Evolutionary conservation across 2,888 invertebrate genomes (phyloP), one percentile per base, ranked within the genome.

Genomic region (Volucella inanis): DNA sequence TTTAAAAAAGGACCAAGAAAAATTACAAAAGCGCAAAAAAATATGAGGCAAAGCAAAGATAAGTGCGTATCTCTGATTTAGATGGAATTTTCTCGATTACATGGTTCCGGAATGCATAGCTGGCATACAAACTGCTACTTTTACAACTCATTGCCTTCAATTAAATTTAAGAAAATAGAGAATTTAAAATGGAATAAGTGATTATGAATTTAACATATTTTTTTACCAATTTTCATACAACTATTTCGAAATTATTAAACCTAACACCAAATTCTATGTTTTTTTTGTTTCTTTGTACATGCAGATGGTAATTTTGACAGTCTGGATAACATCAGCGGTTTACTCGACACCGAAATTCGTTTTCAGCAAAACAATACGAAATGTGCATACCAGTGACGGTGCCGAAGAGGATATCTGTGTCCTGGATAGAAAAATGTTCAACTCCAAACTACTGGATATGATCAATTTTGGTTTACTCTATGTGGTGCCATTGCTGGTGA

Each of bases 291-390:
- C 10, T 22, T 43, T 39, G 8, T n/a, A 6, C 70, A 91, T 92
- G 8, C 93, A 96, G 96, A 90, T 96, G 90, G 96, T 96, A 67
- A 96, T 97, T 88, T 92, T 95, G 18, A 93, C 94, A 2, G 97
- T 97, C 6, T 97, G 97, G 97, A 93, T 96, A 68, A 94, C 96
- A 15, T 96, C 97, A 87, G 96, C 96, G 0, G 93, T 95, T 0
- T 97, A 97, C 92, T 97, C 96, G 85, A 95, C 95, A 2, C 97
- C 97, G 0, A 96, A 96, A 90, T 95, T 97, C 90, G 94, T 97
- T 87, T 96, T 96, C 93, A 96, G 96, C 88, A 95, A 96, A 90
- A 96, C 96, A 0, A 94, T 96, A 65, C 94, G 94, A 15, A 94
- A 92, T 83, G 89, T 92, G 11, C 92, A 92, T 86, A 91, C 90